phyloP scores from a whole-genome alignment of 2,797 vertebrate genomes.

The Dermochelys coriacea region DNA sequence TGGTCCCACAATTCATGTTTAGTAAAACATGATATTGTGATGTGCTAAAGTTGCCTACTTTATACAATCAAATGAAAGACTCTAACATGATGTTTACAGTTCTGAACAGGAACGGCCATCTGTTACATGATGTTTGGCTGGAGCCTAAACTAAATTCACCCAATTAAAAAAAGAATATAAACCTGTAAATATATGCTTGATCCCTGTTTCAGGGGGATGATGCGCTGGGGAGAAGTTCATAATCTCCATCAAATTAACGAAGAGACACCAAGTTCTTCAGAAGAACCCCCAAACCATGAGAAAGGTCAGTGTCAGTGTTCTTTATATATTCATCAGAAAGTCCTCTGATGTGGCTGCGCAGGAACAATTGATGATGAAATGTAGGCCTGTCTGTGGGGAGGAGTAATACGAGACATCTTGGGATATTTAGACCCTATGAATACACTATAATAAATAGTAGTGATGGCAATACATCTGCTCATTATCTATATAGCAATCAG shows the following conservation, averaged over 20 bases:
- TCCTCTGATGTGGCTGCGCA: background rate
- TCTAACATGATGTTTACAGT: accelerated
- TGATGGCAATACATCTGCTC: background rate
- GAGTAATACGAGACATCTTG: background rate
- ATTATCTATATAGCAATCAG: background rate
- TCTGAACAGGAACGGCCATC: background rate
- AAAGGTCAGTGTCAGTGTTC: slow-evolving; percentile 75
- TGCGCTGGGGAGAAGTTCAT: slow-evolving; percentile 93
- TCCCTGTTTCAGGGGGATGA: slow-evolving; percentile 88
- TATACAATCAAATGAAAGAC: accelerated
- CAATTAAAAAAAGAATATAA: background rate
- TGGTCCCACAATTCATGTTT: accelerated
- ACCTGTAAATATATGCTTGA: accelerated
- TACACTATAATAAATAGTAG: background rate
- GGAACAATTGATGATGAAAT: accelerated
- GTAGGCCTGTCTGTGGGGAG: background rate
- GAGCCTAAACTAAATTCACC: background rate
- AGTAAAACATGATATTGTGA: background rate
- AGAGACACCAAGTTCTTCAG: slow-evolving; percentile 74
- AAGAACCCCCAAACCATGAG: slow-evolving; percentile 47
- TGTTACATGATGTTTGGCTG: background rate
- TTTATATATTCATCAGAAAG: accelerated
- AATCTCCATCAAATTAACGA: slow-evolving; percentile 92
- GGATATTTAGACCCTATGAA: accelerated
- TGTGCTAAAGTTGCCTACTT: background rate